Percentiles rank a stretch among this genome's conserved stretches.
Evolutionary conservation across 2,113 vertebrate genomes (phyloP).

Genomic region (Turdus rufiventris): DNA sequence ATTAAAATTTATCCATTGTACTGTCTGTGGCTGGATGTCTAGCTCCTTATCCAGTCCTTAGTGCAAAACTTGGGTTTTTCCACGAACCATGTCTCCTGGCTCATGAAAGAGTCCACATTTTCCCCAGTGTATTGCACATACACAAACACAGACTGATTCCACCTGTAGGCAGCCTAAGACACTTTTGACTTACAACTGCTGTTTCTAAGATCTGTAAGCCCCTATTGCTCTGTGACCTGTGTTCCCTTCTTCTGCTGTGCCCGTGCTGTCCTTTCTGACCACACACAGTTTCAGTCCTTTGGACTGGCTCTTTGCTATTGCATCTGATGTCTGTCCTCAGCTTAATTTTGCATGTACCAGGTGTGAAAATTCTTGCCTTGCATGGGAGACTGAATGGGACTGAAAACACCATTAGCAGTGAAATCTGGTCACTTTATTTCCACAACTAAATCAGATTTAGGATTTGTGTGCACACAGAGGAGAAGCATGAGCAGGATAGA

Average conservation of each 20-base stretch:
- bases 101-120: background rate
- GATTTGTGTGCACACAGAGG: background rate
- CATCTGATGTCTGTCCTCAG: background rate
- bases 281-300: background rate
- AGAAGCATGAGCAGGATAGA: background rate
- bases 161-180: background rate
- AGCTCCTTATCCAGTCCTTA: background rate
- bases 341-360: background rate
- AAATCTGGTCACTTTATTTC: background rate
- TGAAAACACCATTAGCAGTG: background rate
- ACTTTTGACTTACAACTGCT: background rate
- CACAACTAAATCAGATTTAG: background rate
- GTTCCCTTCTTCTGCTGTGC: background rate
- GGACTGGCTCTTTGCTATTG: background rate
- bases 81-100: background rate
- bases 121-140: background rate
- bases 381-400: background rate
- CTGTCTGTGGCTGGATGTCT: background rate
- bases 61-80: background rate
- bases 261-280: background rate
- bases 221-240: rapidly evolving
- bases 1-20: background rate
- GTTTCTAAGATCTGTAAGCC: background rate
- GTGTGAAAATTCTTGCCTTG: background rate
- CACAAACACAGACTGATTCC: background rate